These are phyloP conservation scores for Emydura subglobosa DNA, from an alignment of 2,113 vertebrate genomes.

Conservation along the genomic window DNA sequence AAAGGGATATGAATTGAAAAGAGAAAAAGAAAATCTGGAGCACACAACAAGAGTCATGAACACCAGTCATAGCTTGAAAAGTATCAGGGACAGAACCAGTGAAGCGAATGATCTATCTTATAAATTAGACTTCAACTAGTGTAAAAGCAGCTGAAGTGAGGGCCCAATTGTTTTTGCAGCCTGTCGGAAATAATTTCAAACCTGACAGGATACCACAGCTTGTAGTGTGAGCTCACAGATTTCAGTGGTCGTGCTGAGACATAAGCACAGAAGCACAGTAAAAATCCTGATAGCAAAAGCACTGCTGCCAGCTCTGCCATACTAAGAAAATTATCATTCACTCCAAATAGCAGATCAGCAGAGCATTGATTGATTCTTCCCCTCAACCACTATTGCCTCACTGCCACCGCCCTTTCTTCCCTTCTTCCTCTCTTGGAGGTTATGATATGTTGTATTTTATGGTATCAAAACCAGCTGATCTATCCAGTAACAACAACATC, in stretches of 20 bases:
- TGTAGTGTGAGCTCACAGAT: conserved; percentile 60
- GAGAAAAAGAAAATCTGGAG: background rate
- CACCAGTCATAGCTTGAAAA: conserved; percentile 57
- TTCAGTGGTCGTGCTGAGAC: conserved; percentile 67
- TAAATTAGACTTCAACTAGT: conserved; percentile 80
- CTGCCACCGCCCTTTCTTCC: background rate
- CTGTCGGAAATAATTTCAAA: conserved; percentile 78
- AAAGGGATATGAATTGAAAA: conserved; percentile 12
- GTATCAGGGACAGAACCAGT: conserved; percentile 57
- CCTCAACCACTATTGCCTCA: background rate
- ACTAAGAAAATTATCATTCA: conserved; percentile 59
- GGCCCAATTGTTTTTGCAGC: conserved; percentile 74
- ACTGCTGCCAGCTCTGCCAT: conserved; percentile 46
- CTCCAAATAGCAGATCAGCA: conserved; percentile 10
- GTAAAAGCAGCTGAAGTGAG: conserved; percentile 72
- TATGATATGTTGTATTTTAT: conserved; percentile 38
- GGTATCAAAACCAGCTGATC: conserved; percentile 66
- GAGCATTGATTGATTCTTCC: background rate
- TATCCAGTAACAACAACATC: conserved; percentile 68
- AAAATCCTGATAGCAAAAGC: conserved; percentile 54
- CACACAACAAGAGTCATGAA: conserved; percentile 46
- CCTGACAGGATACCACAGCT: conserved; percentile 54
- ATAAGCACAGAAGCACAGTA: conserved; percentile 33
- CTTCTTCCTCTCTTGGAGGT: background rate
- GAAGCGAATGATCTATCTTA: conserved; percentile 77